Conservation (phyloP, 2,797 vertebrate species). For the Novumbra hubbsi region DNA sequence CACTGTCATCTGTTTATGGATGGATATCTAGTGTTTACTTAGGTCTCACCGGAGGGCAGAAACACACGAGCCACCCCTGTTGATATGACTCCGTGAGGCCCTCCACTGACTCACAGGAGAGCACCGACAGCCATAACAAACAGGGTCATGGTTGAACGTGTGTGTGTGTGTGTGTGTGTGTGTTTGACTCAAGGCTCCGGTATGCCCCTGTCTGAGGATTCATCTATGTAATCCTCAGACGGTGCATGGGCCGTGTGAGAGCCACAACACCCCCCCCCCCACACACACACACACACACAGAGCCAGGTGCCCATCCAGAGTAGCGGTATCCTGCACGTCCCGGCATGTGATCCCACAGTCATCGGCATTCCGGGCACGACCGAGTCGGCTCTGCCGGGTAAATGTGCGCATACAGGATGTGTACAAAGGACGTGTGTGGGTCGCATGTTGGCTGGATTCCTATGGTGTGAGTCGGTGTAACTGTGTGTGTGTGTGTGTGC, state of each 20-base stretch:
- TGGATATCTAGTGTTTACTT: constrained; percentile 67
- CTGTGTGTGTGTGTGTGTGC: constrained; percentile 3
- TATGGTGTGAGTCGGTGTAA: background rate
- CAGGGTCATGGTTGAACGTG: constrained; percentile 8
- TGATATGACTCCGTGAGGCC: background rate
- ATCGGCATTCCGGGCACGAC: constrained; percentile 59
- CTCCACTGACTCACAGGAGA: background rate
- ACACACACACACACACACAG: constrained; percentile 29
- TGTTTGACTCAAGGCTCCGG: constrained; percentile 54
- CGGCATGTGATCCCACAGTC: constrained; percentile 56
- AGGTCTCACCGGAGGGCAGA: constrained; percentile 46
- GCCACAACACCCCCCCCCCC: constrained; percentile 2
- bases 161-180: constrained; percentile 27
- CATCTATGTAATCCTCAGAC: constrained; percentile 50
- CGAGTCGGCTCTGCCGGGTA: constrained; percentile 45
- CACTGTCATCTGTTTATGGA: constrained; percentile 55
- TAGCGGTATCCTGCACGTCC: constrained; percentile 54
- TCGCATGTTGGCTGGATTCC: background rate
- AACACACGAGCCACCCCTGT: constrained; percentile 9
- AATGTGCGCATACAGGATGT: background rate
- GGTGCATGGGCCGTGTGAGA: constrained; percentile 27
- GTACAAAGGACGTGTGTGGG: background rate
- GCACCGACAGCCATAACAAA: constrained; percentile 25
- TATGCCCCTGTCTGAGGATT: constrained; percentile 66
- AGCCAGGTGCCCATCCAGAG: constrained; percentile 61